Conservation (phyloP, 2,113 vertebrate species). For the Pelecanoides urinatrix region DNA sequence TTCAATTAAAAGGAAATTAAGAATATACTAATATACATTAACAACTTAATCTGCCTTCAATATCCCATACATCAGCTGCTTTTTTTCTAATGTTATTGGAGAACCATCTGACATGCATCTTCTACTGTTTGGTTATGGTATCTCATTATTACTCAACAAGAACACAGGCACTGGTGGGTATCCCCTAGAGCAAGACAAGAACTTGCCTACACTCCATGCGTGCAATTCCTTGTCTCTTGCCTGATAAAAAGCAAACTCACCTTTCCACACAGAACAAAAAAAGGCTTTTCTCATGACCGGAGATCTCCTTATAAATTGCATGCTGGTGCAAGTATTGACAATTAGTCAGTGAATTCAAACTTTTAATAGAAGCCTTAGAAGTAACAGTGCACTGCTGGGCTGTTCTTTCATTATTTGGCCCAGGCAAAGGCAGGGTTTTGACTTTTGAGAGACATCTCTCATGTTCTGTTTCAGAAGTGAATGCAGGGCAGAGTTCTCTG, state of each 20-base stretch:
- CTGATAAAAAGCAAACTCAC: slow-evolving; percentile 26
- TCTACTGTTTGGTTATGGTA: slow-evolving; percentile 72
- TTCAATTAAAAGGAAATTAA: slow-evolving; percentile 87
- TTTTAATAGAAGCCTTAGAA: slow-evolving; percentile 20
- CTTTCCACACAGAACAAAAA: neutral
- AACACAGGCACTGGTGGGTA: slow-evolving; percentile 35
- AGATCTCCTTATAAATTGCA: slow-evolving; percentile 17
- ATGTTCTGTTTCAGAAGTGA: slow-evolving; percentile 49
- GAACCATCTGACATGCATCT: slow-evolving; percentile 80
- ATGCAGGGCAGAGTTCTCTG: slow-evolving; percentile 28
- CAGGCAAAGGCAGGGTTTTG: slow-evolving; percentile 16
- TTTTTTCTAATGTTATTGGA: slow-evolving; percentile 68
- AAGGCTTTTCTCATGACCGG: neutral
- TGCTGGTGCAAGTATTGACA: slow-evolving; percentile 27
- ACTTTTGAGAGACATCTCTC: slow-evolving; percentile 49
- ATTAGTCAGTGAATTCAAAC: slow-evolving; percentile 7
- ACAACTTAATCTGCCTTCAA: slow-evolving; percentile 84
- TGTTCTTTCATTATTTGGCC: slow-evolving; percentile 45
- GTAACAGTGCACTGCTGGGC: neutral
- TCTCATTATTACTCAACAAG: slow-evolving; percentile 73
- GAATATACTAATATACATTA: slow-evolving; percentile 87
- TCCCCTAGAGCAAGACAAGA: slow-evolving; percentile 46
- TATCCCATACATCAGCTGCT: slow-evolving; percentile 80
- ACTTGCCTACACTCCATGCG: neutral
- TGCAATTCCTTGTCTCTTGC: neutral